Evolutionary conservation across 2,888 invertebrate genomes (phyloP).

Genomic region (Flexamia atlantica): DNA sequence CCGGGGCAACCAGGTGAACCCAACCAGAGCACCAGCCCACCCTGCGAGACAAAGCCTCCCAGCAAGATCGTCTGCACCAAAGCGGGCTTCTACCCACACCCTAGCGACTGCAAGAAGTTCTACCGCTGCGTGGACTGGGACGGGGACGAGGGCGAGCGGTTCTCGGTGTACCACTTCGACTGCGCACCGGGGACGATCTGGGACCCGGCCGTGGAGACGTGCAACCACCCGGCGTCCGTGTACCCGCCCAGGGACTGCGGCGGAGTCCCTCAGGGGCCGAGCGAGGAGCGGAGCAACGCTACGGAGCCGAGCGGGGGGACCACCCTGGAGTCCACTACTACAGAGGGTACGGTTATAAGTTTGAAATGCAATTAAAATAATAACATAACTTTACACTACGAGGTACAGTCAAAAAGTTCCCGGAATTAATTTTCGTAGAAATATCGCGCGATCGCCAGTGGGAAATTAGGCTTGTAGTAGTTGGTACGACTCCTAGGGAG

Average conservation of each 20-base stretch:
- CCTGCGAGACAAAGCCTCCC: constrained; percentile 65
- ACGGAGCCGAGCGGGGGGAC: constrained; percentile 45
- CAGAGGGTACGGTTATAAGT: no score
- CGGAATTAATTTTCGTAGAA: no score
- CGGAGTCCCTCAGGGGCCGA: constrained; percentile 41
- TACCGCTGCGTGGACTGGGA: constrained; percentile 86
- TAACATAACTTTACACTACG: no score
- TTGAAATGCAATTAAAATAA: no score
- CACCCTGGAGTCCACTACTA: constrained; percentile 13
- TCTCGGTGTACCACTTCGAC: constrained; percentile 82
- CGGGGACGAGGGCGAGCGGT: constrained; percentile 76
- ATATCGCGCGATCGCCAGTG: no score
- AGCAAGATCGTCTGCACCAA: constrained; percentile 75
- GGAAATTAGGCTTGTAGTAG: no score
- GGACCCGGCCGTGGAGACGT: constrained; percentile 82
- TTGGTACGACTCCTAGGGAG: no score
- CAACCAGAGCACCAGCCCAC: constrained; percentile 60
- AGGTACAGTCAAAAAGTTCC: no score
- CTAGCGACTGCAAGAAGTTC: constrained; percentile 84
- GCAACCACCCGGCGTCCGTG: constrained; percentile 83
- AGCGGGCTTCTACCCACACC: constrained; percentile 86
- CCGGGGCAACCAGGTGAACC: constrained; percentile 58
- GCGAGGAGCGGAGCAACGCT: constrained; percentile 37
- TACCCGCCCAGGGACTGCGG: constrained; percentile 76
- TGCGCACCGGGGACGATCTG: constrained; percentile 86